phyloP scores from a whole-genome alignment of 2,113 vertebrate genomes.

The Piaya cayana region DNA sequence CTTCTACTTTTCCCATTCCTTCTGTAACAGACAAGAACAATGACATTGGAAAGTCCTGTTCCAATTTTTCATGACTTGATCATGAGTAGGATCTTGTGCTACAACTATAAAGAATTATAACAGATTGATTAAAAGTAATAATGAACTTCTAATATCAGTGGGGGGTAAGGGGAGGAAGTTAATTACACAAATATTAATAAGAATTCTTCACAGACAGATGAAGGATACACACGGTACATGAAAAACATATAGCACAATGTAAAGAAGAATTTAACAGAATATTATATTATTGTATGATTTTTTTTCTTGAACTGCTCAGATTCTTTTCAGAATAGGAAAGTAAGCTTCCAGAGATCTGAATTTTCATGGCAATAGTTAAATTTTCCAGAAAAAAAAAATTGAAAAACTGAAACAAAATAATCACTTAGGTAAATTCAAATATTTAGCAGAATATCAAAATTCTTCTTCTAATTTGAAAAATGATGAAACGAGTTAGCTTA shows the following conservation, averaged over 20 bases:
- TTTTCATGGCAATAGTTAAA: background rate
- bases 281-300: rapidly evolving
- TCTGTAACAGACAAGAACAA: background rate
- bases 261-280: background rate
- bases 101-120: background rate
- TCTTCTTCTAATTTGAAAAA: background rate
- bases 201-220: background rate
- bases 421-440: background rate
- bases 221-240: background rate
- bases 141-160: background rate
- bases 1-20: background rate
- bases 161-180: no score
- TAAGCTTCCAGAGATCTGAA: background rate
- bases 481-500: background rate
- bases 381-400: background rate
- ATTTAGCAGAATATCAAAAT: background rate
- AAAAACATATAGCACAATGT: background rate
- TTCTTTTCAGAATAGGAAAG: background rate
- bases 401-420: background rate
- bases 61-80: background rate
- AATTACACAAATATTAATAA: background rate
- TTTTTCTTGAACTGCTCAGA: background rate
- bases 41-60: background rate
- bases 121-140: background rate
- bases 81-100: background rate